Evolutionary conservation across 1,140 invertebrate genomes (phyloP).

Genomic region (Eumeta japonica): DNA sequence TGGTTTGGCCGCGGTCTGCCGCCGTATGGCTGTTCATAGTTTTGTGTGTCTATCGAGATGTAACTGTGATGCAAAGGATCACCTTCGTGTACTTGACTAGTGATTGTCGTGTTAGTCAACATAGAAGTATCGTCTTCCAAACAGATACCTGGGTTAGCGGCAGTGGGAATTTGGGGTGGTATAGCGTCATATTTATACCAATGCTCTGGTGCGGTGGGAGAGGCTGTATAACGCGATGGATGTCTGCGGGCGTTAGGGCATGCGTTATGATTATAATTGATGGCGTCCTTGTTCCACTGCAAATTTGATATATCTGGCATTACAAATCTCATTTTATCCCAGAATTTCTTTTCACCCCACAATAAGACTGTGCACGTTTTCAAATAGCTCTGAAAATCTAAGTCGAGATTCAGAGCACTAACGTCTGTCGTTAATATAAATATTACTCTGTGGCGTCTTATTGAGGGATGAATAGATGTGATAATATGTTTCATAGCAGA

Average conservation of each 20-base stretch:
- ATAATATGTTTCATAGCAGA: constrained; percentile 73
- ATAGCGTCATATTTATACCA: constrained; percentile 58
- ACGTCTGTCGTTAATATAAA: constrained; percentile 72
- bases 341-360: constrained; percentile 85
- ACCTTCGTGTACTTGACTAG: constrained; percentile 50
- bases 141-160: constrained; percentile 32
- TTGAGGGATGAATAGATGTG: constrained; percentile 62
- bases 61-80: constrained; percentile 55
- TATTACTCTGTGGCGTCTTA: constrained; percentile 70
- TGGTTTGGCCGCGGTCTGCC: constrained; percentile 43
- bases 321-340: constrained; percentile 84
- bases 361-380: constrained; percentile 79
- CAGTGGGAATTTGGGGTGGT: constrained; percentile 45
- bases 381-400: constrained; percentile 77
- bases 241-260: constrained; percentile 49
- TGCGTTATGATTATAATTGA: constrained; percentile 48
- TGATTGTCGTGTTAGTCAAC: constrained; percentile 52
- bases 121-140: constrained; percentile 54
- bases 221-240: constrained; percentile 53
- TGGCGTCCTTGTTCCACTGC: constrained; percentile 54
- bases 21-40: constrained; percentile 51
- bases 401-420: constrained; percentile 74
- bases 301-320: constrained; percentile 74
- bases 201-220: constrained; percentile 53
- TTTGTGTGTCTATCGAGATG: constrained; percentile 54